Evolutionary conservation across 1,140 invertebrate genomes (phyloP), one percentile per base, ranked within the genome.

Genomic region (Megalonaias nervosa): DNA sequence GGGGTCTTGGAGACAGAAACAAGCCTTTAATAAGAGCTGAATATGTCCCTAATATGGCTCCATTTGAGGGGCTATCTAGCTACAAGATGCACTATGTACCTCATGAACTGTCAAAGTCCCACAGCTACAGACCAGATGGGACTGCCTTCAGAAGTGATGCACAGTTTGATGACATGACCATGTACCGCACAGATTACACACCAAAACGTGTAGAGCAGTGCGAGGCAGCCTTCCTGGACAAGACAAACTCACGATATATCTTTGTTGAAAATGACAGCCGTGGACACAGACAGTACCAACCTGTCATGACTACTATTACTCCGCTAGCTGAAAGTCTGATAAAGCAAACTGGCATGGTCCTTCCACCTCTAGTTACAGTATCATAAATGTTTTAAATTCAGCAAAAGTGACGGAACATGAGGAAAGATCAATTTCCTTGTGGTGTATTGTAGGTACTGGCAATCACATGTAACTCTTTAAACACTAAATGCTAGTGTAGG

Each of bases 1-100:
- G 89, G 89, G 75, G 38, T 48, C 11, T 48, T 48, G 38, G 38
- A 48, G 38, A 48, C 11, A 48, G 38, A 48, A 48, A 48, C 38
- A 48, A 48, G 38, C 38, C 38, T 48, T 48, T 62, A 62, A 62
- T 23, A 62, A 14, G 19, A 6, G 6, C 23, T 62, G 23, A 62
- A 12, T 62, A 23, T 62, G 19, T n/a, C 60, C 60, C 6, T 11
- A 62, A 58, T n/a, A 23, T 62, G 58, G 60, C 15, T 58, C 56
- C 23, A 19, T 23, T 69, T 78, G n/a, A 59, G 69, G 76, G 76
- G 38, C 17, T 62, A 56, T 78, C 76, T 23, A 78, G 71, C 31
- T 78, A 78, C 71, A 69, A 70, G 23, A 67, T 66, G 12, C 76
- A 78, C 26, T 78, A 78, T 55, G 55, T 61, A 48, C 71, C 76